These are phyloP conservation scores for Enteromius unitaeniatus DNA, from an alignment of 2,797 vertebrate species.

Conservation along the genomic window DNA sequence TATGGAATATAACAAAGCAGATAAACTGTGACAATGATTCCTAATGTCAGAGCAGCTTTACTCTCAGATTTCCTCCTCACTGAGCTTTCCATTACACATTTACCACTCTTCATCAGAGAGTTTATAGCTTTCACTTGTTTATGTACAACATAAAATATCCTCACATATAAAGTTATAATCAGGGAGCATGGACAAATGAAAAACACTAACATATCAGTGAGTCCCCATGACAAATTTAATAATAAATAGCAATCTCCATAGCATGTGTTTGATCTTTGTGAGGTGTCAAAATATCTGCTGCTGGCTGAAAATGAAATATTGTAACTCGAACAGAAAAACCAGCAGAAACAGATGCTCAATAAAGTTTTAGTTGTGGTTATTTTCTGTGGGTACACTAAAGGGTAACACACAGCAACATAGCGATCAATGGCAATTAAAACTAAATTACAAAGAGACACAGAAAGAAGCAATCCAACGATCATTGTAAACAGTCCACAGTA, in stretches of 20 bases:
- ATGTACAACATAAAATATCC: not conserved
- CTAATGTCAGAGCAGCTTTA: not conserved
- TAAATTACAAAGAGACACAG: not conserved
- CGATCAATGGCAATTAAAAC: not conserved
- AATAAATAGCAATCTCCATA: not conserved
- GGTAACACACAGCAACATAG: not conserved
- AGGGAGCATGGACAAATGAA: not conserved
- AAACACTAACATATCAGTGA: not conserved
- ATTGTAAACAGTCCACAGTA: not conserved
- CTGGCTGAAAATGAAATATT: too few species aligned
- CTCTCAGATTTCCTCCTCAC: not conserved
- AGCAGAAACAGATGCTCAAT: not conserved
- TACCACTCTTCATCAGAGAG: not conserved
- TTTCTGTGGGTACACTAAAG: too few species aligned
- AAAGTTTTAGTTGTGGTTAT: not conserved
- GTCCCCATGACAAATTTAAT: too few species aligned
- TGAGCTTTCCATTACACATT: not conserved
- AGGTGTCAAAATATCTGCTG: not conserved
- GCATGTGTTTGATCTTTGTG: not conserved
- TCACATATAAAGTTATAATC: not conserved
- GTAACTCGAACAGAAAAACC: not conserved
- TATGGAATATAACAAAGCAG: not conserved
- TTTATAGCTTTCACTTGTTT: conserved; percentile 18
- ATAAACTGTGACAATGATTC: not conserved
- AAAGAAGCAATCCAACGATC: too few species aligned